Evolutionary conservation across 2,888 invertebrate species (phyloP), one percentile per base, ranked within the genome.

Genomic region (Nomada goodeniana): DNA sequence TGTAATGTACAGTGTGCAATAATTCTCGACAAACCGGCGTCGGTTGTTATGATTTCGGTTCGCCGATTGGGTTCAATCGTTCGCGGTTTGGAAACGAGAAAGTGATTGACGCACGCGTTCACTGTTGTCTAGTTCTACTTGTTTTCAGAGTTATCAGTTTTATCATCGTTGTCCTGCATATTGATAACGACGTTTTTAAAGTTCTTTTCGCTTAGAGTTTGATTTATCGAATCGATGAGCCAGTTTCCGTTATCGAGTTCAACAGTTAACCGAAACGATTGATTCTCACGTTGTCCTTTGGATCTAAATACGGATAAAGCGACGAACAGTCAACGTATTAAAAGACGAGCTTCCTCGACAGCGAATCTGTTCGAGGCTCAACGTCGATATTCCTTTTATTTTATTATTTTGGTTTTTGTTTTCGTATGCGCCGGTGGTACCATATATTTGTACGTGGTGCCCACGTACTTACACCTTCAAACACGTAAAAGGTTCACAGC

Each of bases 1-100:
- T 50, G 61, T 55, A 73, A 83, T 47, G 64, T 74, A 78, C 79
- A 85, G 65, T 77, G 87, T 87, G 87, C 87, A 87, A 87, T 87
- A 87, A 85, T 26, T 72, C 10, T 81, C 63, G 59, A 79, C 60
- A 68, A 75, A 60, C 60, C 68, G 68, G 71, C 64, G 78, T 60
- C 63, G 65, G 61, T 83, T 70, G 79, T 70, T 80, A 20, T 65
- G 55, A 50, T 76, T 84, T 76, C 23, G 44, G 44, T 11, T 71
- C 72, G 47, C 52, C 47, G n/a, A 72, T 61, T 55, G 59, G 18
- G 47, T 68, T 63, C n/a, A 42, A 44, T 47, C 44, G 79, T 80
- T 60, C 23, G 55, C 60, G 42, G 29, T 52, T 81, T 53, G 63
- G 55, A 59, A 50, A 23, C 44, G 36, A 52, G 50, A 60, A 50